These are phyloP conservation scores for Lepeophtheirus salmonis DNA, from an alignment of 1,140 invertebrate genomes.

Conservation along the genomic window DNA sequence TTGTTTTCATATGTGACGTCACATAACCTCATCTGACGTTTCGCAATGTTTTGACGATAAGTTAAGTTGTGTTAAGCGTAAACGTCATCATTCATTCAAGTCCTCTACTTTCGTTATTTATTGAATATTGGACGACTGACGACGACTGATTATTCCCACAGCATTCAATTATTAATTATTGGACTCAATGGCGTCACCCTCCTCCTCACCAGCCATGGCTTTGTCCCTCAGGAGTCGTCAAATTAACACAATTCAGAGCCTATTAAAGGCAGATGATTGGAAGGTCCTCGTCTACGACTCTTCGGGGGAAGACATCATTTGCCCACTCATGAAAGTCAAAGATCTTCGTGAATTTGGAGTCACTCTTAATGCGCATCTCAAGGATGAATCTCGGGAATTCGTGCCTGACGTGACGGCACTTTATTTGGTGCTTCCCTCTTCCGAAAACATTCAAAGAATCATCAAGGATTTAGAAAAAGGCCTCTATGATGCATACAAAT, in stretches of 20 bases:
- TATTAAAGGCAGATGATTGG: slow-evolving; percentile 48
- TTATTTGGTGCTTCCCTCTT: slow-evolving; percentile 93
- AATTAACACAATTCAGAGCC: not conserved
- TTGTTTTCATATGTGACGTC: too few relatives aligned
- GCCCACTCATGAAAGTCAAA: slow-evolving; percentile 83
- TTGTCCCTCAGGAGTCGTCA: not conserved
- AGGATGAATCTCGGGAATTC: slow-evolving; percentile 41
- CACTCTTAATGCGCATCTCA: slow-evolving; percentile 77
- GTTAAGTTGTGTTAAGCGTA: too few relatives aligned
- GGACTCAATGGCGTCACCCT: not conserved
- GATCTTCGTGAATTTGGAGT: slow-evolving; percentile 87
- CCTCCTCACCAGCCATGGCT: not conserved
- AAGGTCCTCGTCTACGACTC: slow-evolving; percentile 91
- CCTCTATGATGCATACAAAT: slow-evolving; percentile 82
- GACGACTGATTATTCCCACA: too few relatives aligned
- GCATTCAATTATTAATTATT: too few relatives aligned
- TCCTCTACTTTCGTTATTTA: too few relatives aligned
- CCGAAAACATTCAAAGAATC: slow-evolving; percentile 88
- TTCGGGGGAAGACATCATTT: slow-evolving; percentile 92
- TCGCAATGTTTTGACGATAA: too few relatives aligned
- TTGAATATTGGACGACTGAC: too few relatives aligned
- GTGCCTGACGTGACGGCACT: slow-evolving; percentile 96
- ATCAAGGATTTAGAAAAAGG: slow-evolving; percentile 63
- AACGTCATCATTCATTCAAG: too few relatives aligned
- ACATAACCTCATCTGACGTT: too few relatives aligned